These are phyloP conservation scores for Pedionomus torquatus DNA, from an alignment of 2,113 vertebrate species.

Conservation along the genomic window DNA sequence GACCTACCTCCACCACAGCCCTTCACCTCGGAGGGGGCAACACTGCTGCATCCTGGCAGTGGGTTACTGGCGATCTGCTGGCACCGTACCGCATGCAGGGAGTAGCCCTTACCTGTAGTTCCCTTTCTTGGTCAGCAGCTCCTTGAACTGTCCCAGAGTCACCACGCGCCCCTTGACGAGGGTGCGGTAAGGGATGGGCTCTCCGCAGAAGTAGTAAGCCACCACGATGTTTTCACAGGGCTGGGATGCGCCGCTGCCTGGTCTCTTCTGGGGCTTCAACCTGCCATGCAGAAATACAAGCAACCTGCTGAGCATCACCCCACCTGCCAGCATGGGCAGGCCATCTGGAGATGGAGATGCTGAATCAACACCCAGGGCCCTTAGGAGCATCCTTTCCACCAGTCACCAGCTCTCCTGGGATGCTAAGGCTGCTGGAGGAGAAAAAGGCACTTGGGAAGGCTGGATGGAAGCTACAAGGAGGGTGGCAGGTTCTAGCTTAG, in stretches of 20 bases:
- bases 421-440: rapidly evolving
- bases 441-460: not conserved
- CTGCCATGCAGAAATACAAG: slow-evolving; percentile 56
- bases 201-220: slow-evolving; percentile 96
- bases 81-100: rapidly evolving
- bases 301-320: not conserved
- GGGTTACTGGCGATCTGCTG: not conserved
- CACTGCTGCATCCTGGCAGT: rapidly evolving
- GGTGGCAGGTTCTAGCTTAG: not conserved
- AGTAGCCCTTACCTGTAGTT: slow-evolving; percentile 80
- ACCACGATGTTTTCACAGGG: slow-evolving; percentile 90
- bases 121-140: slow-evolving; percentile 93
- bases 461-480: not conserved
- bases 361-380: not conserved
- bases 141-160: slow-evolving; percentile 95
- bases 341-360: not conserved
- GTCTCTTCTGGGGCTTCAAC: slow-evolving; percentile 85
- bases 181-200: slow-evolving; percentile 94
- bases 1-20: not conserved
- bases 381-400: not conserved
- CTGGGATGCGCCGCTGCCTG: slow-evolving; percentile 32
- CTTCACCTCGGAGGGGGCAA: not conserved
- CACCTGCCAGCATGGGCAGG: not conserved
- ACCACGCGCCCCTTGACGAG: slow-evolving; percentile 88
- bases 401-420: not conserved